phyloP scores from a whole-genome alignment of 2,113 vertebrate genomes.

The Xiphophorus couchianus region DNA sequence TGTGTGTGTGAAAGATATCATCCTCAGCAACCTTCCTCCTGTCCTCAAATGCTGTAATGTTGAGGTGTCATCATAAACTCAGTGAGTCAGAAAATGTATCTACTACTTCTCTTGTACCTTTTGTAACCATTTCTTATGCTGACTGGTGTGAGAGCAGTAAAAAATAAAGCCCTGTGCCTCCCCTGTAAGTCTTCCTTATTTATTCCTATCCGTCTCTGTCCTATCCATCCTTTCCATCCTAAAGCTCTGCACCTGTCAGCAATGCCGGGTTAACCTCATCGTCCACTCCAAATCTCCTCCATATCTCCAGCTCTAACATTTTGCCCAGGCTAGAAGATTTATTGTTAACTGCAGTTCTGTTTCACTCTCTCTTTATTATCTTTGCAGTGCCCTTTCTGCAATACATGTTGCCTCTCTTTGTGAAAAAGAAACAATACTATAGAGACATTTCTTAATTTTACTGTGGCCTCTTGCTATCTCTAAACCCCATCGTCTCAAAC shows the following conservation, averaged over 20 bases:
- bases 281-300: slow-evolving; percentile 17
- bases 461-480: slow-evolving; percentile 11
- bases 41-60: too few relatives aligned
- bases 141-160: too few relatives aligned
- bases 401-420: slow-evolving; percentile 13
- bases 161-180: background rate
- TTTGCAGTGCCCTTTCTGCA: slow-evolving; percentile 6
- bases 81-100: too few relatives aligned
- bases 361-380: slow-evolving; percentile 6
- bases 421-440: background rate
- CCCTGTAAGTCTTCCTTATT: slow-evolving; percentile 35
- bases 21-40: too few relatives aligned
- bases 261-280: slow-evolving; percentile 8
- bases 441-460: slow-evolving; percentile 5
- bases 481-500: slow-evolving; percentile 2
- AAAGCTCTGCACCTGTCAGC: slow-evolving; percentile 35
- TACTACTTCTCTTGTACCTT: too few relatives aligned
- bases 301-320: slow-evolving; percentile 14
- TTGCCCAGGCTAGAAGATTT: slow-evolving; percentile 25
- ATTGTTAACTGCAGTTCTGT: slow-evolving; percentile 19
- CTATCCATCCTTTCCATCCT: slow-evolving; percentile 5
- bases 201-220: background rate
- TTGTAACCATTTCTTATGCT: too few relatives aligned
- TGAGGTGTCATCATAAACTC: too few relatives aligned
- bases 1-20: too few relatives aligned